Base-by-base conservation (phyloP, 2,113 vertebrate genomes). In the Hippolais icterina region DNA sequence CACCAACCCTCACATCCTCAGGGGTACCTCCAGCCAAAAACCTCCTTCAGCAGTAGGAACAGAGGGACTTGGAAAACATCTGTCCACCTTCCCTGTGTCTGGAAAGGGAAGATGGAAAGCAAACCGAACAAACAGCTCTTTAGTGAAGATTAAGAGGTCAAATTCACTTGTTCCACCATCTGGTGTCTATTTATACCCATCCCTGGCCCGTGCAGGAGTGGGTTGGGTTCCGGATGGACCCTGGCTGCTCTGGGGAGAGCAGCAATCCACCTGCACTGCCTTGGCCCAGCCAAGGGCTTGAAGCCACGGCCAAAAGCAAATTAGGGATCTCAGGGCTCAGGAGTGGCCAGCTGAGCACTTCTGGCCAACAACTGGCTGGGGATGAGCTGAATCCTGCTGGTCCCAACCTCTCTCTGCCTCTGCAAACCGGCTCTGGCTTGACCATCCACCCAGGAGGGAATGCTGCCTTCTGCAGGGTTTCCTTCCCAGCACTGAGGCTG, bases 131-230 rank as follows among this genome's bases (percentile, higher is more conserved):
- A 96, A 77, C 35, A 52, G 71, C 94, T 65, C 47, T 88, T 97
- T 60, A 89, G 92, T 35, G 37, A 14, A 57, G 92, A 94, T 63
- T 71, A 37, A 90, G 96, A 96, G 90, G 93, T 96, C 95, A 96
- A 47, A 75, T 90, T 60, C 80, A 85, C 90, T 96, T 78, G 77
- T 75, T 85, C 78, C 68, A 87, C 89, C 92, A 94, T 94, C 94
- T 97, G 97, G 74, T 83, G n/a, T 93, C 93, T 93, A 96, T 97
- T 97, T 97, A 93, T 92, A 89, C 77, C 89, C 86, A 24, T 54
- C 78, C 68, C 69, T 8, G 16, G 28, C 27, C 65, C 0, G 1
- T 22, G 88, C 12, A 5, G 52, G 80, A 60, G 25, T 8, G 50
- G 37, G 35, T 59, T 76, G 71, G 71, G 71, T 47, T 72, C 80